Evolutionary conservation across 2,113 vertebrate species (phyloP), one percentile per base, ranked within the genome.

Genomic region (Lanius ludovicianus): DNA sequence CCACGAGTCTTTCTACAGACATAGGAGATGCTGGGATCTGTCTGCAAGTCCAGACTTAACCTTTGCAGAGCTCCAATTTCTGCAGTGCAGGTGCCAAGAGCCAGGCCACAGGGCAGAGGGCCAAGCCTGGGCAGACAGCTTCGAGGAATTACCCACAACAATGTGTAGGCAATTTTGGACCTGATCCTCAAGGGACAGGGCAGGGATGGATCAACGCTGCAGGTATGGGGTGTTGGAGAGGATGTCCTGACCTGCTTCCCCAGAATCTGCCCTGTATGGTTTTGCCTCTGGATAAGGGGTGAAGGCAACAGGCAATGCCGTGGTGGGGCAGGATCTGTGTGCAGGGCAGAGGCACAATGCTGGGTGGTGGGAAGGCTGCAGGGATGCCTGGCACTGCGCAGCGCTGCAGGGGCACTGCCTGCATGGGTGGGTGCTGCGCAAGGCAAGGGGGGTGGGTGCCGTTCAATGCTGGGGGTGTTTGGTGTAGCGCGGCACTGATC

Each of bases 31-130:
- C 55, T 50, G 37, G 49, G 59, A 89, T 75, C 23, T 82, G 63
- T 47, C 84, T 65, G 63, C 50, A 87, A 22, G 47, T 68, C 57
- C 85, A 92, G 42, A 84, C 42, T 59, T 39, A 23, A 24, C 0
- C 6, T 79, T 57, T 74, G 63, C 52, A 85, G 49, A 83, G 75
- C 75, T 95, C 70, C 19, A 8, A 2, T 56, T 64, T 83, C 93
- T 92, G 93, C 90, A 70, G 69, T 15, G 60, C 44, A 25, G 52
- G 56, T 85, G 87, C 92, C 92, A 95, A 87, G 65, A 74, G 62
- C 56, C 44, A 70, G 47, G 35, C 87, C 62, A 22, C 74, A 47
- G 62, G 90, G 90, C 49, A 0, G 64, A 67, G 44, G 69, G 90
- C 95, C 95, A 95, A 91, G 16, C 59, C 63, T 31, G 55, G 52